Base-by-base conservation (phyloP, 2,888 invertebrate species). In the Cataglyphis cursor region DNA sequence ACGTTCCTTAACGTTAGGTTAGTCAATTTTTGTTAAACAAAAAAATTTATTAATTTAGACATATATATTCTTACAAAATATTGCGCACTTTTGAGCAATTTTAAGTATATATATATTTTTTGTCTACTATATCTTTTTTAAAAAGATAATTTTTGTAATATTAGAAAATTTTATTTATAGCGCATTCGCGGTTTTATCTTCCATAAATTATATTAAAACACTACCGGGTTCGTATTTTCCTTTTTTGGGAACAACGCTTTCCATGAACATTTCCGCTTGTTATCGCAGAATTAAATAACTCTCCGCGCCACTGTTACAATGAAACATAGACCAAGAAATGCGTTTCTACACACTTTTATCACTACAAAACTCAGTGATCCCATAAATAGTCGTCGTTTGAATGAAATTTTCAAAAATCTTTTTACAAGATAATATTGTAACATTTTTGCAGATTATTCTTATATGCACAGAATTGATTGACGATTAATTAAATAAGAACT, bases 201-300 rank as follows among this genome's bases (percentile, higher is more conserved):
- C 54, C 62, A 81, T 78, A 68, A 82, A 82, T 86, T 82, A 86
- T 82, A 86, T 85, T 84, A 84, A 86, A 80, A 82, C 44, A 74
- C 65, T 66, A 28, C 48, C 15, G 18, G 35, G 24, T 64, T 61
- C 6, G 8, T 21, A 64, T 75, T 28, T 61, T 44, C 74, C 65
- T 76, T 82, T 75, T 72, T 24, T 44, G 4, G 48, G 59, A 72
- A 74, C 80, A 76, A 83, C 83, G 74, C 73, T 82, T 83, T 76
- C 83, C 82, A 76, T 81, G 78, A 82, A 89, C 87, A 90, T 89
- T 90, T 87, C 82, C 86, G 81, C 84, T 87, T 87, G 88, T 90
- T 89, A 90, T 84, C 88, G 85, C 85, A 31, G 73, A 90, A 90
- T 90, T 90, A 90, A 80, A 82, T 85, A 85, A 85, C 70, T 80